Base-by-base conservation (phyloP, 1,140 invertebrate genomes). In the Whitmania pigra region DNA sequence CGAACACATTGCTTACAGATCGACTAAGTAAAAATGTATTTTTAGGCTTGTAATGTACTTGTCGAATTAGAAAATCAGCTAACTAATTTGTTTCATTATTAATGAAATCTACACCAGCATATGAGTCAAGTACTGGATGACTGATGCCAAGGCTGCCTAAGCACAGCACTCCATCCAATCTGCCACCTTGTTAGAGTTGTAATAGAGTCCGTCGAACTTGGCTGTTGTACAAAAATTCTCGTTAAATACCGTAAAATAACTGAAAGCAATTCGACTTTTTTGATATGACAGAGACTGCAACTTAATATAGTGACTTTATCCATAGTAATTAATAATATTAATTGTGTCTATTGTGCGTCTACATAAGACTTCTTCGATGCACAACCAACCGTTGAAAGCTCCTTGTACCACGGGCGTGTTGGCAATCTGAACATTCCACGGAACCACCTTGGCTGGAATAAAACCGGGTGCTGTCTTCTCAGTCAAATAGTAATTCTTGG, bases 151-250 rank as follows among this genome's bases (percentile, higher is more conserved):
- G 43, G 9, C 9, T 49, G 43, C 18, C 15, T 63, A 63, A 13
- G 71, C 9, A 27, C 71, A 71, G 55, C 71, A 71, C 15, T 71
- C 22, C 71, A 66, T 71, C 71, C 71, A 71, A 55, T 71, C 71
- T 27, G 71, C 71, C 53, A 71, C 71, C n/a, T 71, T 57, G 25
- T 20, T 4, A 18, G 25, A 53, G 53, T 53, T 71, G 25, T 66
- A 60, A 53, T 71, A 71, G 36, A 71, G 71, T 22, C 71, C 71
- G 43, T 71, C 53, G 36, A 60, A 71, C 13, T 27, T 49, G 55
- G 71, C 71, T 71, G 71, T 36, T 60, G 6, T 7, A 66, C 3
- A 63, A 69, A 49, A 49, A 49, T 36, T 49, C 15, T 22, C 29
- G 7, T 31, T 69, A 40, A 69, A 69, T 49, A 22, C 36, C 11